Evolutionary conservation across 2,888 invertebrate genomes (phyloP), one percentile per base, ranked within the genome.

Genomic region (Ramazzottius varieornatus): DNA sequence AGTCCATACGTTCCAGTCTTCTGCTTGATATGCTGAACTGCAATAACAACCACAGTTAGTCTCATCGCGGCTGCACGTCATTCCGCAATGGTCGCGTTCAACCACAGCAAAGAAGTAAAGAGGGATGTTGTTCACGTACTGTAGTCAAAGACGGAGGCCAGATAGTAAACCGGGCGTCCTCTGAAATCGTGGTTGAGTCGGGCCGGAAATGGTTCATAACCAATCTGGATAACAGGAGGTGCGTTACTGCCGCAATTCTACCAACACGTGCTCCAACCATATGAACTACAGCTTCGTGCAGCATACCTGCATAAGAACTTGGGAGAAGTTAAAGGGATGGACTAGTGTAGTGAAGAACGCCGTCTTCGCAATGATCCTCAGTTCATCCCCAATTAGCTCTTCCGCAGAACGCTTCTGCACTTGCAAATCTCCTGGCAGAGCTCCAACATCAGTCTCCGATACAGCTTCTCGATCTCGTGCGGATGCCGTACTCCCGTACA

Each of bases 301-400:
- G 24, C 54, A 29, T 8, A 54, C 54, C 54, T 54, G 54, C 54
- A 54, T 54, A 8, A 54, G 54, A 24, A 54, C 54, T 54, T 54
- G 54, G 20, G 54, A 8, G n/a, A n/a, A 54, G 29, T 54, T 54
- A 24, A 54, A 54, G 20, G 54, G 54, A 4, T 54, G 54, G 20
- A 54, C 54, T 16, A 24, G 16, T 8, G 54, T 29, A 4, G 54
- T 54, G 24, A 54, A 54, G 24, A 54, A 13, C n/a, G 54, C 54
- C 8, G 54, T 40, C 20, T 40, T 40, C 40, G 40, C 20, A 20
- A 40, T 40, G 40, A 20, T 40, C 20, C 20, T 40, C 40, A 40
- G 40, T 20, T 40, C 40, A 20, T 40, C 40, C 40, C 8, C 8
- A 20, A 40, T 40, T 40, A 40, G 8, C 20, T 40, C 40, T 40